phyloP scores from a whole-genome alignment of 2,113 vertebrate genomes.

The Tetrao urogallus region DNA sequence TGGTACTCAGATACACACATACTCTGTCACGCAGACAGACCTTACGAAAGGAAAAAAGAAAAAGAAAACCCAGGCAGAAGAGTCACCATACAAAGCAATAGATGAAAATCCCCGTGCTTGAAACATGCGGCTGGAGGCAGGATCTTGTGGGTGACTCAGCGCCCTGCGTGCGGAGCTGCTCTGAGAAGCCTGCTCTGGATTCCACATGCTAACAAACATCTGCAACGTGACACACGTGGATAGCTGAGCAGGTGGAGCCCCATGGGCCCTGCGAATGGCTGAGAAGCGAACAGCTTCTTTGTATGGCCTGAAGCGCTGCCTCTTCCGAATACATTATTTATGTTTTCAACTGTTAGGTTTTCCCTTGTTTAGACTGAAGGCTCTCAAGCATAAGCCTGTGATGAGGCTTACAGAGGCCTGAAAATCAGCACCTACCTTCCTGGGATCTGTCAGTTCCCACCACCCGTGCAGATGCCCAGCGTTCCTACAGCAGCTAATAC shows the following conservation, averaged over 20 bases:
- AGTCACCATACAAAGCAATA: fast-evolving
- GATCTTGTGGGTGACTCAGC: not conserved
- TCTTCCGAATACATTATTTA: not conserved
- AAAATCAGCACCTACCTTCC: not conserved
- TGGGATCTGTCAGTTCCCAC: not conserved
- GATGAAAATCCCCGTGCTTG: not conserved
- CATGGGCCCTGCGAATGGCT: not conserved
- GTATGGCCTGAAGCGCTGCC: not conserved
- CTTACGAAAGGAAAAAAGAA: not conserved
- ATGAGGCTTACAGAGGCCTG: not conserved
- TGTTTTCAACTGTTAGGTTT: not conserved
- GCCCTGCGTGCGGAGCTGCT: not conserved
- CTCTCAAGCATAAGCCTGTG: not conserved
- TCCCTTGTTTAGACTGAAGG: constrained; percentile 3
- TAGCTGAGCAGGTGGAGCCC: not conserved
- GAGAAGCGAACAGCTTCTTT: not conserved
- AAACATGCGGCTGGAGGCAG: not conserved
- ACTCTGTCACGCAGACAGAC: not conserved
- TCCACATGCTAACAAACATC: not conserved
- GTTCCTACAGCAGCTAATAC: not conserved
- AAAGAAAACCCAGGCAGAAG: not conserved
- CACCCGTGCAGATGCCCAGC: not conserved
- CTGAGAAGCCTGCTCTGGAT: not conserved
- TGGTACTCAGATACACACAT: not conserved
- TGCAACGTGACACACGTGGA: not conserved